Conservation (phyloP, 2,797 vertebrate genomes). For the Novumbra hubbsi region DNA sequence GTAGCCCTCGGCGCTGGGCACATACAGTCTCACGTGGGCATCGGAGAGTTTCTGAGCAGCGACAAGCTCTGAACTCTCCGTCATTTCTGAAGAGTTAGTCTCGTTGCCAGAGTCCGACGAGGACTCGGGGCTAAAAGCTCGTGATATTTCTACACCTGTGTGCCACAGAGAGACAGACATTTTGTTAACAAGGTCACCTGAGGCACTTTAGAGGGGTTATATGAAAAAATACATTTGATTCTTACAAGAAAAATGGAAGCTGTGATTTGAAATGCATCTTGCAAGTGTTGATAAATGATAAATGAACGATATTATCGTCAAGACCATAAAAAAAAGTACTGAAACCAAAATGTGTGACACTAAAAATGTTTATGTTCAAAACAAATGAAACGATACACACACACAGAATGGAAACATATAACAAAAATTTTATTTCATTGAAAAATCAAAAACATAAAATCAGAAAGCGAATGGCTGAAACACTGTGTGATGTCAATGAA, state of each 20-base stretch:
- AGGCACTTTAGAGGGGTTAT: conserved; percentile 59
- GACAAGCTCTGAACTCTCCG: conserved; percentile 94
- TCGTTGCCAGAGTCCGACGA: conserved; percentile 99
- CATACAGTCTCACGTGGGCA: conserved; percentile 86
- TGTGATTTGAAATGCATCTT: conserved; percentile 43
- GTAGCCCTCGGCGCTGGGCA: conserved; percentile 84
- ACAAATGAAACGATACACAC: conserved; percentile 66
- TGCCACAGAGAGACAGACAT: conserved; percentile 82
- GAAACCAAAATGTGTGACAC: conserved; percentile 37
- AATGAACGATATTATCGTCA: conserved; percentile 45
- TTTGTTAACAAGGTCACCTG: conserved; percentile 73
- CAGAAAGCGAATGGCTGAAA: conserved; percentile 76
- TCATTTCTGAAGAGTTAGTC: conserved; percentile 99
- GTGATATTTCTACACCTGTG: conserved; percentile 97
- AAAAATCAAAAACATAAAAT: conserved; percentile 70
- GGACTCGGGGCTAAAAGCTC: conserved; percentile 97
- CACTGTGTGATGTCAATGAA: conserved; percentile 83
- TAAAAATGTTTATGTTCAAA: conserved; percentile 32
- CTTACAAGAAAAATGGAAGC: conserved; percentile 59
- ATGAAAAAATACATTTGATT: conserved; percentile 56
- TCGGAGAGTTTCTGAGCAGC: conserved; percentile 92
- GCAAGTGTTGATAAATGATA: conserved; percentile 30
- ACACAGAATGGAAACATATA: conserved; percentile 71
- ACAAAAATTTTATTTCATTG: conserved; percentile 72
- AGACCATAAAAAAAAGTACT: conserved; percentile 37